Conservation (phyloP, 2,797 vertebrate species). For the Sebastes oblongus region DNA sequence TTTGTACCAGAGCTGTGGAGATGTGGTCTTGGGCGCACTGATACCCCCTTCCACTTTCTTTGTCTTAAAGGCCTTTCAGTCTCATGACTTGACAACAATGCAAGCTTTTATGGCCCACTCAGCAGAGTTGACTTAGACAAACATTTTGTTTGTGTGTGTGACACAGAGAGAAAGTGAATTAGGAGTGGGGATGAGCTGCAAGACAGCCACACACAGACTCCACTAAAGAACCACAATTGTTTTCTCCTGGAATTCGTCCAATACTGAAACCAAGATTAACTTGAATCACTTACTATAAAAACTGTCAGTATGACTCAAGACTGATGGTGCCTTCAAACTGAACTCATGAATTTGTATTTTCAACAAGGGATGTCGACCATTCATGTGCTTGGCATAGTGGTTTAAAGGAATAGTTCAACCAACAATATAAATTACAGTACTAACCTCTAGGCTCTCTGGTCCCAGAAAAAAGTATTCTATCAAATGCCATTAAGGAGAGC, state of each 20-base stretch:
- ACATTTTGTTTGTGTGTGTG: slow-evolving; percentile 28
- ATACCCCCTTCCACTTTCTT: slow-evolving; percentile 40
- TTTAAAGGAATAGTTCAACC: not conserved
- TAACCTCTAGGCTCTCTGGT: not conserved
- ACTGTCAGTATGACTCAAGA: not conserved
- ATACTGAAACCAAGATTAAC: not conserved
- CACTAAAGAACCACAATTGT: slow-evolving; percentile 4
- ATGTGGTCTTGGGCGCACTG: slow-evolving; percentile 31
- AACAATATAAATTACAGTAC: not conserved
- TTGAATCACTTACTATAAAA: not conserved
- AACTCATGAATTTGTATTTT: not conserved
- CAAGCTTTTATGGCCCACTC: slow-evolving; percentile 38
- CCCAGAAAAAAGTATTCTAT: not conserved
- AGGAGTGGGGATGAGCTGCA: slow-evolving; percentile 23
- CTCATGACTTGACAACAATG: slow-evolving; percentile 52
- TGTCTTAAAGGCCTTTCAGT: slow-evolving; percentile 42
- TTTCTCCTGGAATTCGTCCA: not conserved
- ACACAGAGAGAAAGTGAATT: slow-evolving; percentile 21
- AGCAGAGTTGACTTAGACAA: slow-evolving; percentile 46
- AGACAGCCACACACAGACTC: slow-evolving; percentile 2
- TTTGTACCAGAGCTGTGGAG: slow-evolving; percentile 21
- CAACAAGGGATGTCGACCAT: not conserved
- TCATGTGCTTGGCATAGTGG: not conserved
- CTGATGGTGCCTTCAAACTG: not conserved
- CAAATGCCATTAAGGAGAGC: not conserved